phyloP scores from a whole-genome alignment of 2,888 invertebrate genomes.

The Lampropteryx suffumata region DNA sequence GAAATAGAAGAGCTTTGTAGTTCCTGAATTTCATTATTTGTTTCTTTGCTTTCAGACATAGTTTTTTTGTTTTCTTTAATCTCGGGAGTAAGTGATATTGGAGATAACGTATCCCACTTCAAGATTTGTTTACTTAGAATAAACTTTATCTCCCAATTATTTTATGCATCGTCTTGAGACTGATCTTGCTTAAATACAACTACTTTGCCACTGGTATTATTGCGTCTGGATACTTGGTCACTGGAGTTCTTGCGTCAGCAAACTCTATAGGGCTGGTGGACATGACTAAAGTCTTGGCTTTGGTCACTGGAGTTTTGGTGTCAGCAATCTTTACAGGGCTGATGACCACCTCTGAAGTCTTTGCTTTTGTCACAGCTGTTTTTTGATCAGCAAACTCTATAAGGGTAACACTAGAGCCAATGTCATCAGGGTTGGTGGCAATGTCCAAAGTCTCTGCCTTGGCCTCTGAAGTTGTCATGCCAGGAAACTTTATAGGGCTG shows the following conservation, averaged over 20 bases:
- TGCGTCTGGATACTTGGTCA: neutral
- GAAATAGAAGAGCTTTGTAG: neutral
- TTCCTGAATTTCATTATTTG: neutral
- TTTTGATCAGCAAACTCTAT: neutral
- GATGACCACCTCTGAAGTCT: neutral
- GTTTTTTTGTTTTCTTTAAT: neutral
- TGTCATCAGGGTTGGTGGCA: neutral
- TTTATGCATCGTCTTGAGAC: conserved; percentile 30
- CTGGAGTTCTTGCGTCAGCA: neutral
- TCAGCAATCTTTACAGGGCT: neutral
- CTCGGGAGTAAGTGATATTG: conserved; percentile 17
- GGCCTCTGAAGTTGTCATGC: neutral
- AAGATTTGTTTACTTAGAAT: conserved; percentile 29
- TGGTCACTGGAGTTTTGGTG: neutral
- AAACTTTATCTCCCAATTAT: conserved; percentile 59
- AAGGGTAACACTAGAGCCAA: neutral
- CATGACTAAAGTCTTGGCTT: neutral
- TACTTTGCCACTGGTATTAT: neutral
- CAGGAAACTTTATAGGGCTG: conserved; percentile 5
- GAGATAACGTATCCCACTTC: conserved; percentile 17
- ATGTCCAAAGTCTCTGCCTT: neutral
- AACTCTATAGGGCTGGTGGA: neutral
- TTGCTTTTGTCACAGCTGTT: neutral
- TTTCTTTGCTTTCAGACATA: neutral
- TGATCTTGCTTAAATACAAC: conserved; percentile 1